Conservation (phyloP, 2,113 vertebrate species). For the Hippocampus mohnikei region DNA sequence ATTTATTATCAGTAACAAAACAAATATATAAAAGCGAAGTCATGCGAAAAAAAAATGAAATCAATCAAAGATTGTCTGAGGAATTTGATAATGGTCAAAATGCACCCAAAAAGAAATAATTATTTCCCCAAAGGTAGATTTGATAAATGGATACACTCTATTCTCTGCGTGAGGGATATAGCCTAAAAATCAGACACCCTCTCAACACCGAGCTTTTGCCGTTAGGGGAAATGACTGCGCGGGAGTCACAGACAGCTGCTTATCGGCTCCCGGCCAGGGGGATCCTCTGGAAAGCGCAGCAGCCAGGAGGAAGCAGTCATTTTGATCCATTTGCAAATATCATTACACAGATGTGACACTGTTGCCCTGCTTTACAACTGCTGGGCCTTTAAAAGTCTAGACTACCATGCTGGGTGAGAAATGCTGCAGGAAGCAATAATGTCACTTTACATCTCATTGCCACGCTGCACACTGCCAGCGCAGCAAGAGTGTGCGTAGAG, state of each 20-base stretch:
- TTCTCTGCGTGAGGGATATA: background rate
- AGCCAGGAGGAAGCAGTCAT: background rate
- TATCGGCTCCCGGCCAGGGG: background rate
- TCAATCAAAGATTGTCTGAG: too few relatives aligned
- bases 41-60: too few relatives aligned
- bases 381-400: constrained; percentile 3
- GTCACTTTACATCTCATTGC: constrained; percentile 59
- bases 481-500: constrained; percentile 43
- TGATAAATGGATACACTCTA: background rate
- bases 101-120: too few relatives aligned
- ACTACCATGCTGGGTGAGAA: constrained; percentile 36
- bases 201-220: background rate
- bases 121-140: background rate
- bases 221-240: background rate
- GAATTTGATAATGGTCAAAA: too few relatives aligned
- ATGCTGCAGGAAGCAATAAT: constrained; percentile 59
- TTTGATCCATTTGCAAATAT: constrained; percentile 6
- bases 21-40: too few relatives aligned
- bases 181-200: background rate
- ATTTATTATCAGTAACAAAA: too few relatives aligned
- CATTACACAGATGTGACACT: background rate
- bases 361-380: constrained; percentile 2
- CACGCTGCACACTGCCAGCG: constrained; percentile 40
- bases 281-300: background rate
- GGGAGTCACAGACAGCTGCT: constrained; percentile 2